phyloP scores from a whole-genome alignment of 2,797 vertebrate species.

The Simalia tracyae region DNA sequence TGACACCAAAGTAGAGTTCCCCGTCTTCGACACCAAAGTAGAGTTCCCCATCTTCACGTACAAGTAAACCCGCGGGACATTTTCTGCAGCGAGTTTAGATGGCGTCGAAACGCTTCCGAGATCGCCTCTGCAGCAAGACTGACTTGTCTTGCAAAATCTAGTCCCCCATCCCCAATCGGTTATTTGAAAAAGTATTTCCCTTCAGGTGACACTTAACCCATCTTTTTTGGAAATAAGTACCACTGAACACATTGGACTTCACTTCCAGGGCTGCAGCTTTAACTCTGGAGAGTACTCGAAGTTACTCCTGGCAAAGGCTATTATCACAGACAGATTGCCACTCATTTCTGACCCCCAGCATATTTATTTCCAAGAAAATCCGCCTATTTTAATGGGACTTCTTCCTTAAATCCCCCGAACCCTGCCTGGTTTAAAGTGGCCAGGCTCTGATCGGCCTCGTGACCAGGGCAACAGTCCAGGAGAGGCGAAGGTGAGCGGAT shows the following conservation, averaged over 20 bases:
- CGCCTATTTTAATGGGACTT: background rate
- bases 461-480: background rate
- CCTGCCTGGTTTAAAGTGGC: background rate
- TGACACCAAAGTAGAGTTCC: background rate
- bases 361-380: background rate
- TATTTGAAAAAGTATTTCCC: background rate
- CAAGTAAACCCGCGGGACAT: background rate
- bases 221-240: background rate
- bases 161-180: background rate
- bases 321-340: background rate
- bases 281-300: background rate
- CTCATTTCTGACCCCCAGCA: background rate
- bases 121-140: background rate
- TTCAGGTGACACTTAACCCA: background rate
- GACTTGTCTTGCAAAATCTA: background rate
- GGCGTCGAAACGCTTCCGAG: background rate
- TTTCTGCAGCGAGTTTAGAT: background rate
- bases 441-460: background rate
- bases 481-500: background rate
- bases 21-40: background rate
- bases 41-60: background rate
- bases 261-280: background rate
- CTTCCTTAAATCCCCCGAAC: background rate
- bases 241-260: background rate
- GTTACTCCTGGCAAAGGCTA: background rate